Evolutionary conservation across 2,113 vertebrate species (phyloP), one percentile per base, ranked within the genome.

Genomic region (Corythornis vintsioides): DNA sequence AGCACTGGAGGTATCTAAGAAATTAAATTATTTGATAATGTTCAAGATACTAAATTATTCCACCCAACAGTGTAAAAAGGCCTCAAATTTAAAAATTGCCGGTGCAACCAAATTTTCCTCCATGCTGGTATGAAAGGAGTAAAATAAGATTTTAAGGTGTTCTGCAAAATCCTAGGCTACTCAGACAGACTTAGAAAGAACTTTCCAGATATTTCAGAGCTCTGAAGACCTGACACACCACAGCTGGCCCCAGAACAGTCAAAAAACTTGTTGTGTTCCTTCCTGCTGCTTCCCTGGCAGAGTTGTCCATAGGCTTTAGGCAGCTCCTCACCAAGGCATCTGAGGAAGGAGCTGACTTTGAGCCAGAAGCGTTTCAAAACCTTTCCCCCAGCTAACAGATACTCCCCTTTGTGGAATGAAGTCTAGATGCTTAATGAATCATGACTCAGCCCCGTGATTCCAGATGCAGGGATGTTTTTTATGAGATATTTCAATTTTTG

Each of bases 291-390:
- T 78, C 31, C 18, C 21, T 24, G 43, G 40, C 48, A 78, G 38
- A n/a, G 21, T 55, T 83, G 22, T n/a, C 25, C 56, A 10, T 21
- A 22, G 57, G 26, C 24, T 15, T 13, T 7, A 8, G 60, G 25
- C 42, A 70, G 13, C 33, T n/a, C 40, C 22, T 64, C 1, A 1
- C 28, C 72, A 29, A 21, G 8, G 13, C 0, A 1, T 26, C 25
- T 26, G 20, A 56, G 50, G 45, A 60, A 53, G 38, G 16, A 55
- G 26, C 5, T 88, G 28, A 45, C 59, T 69, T 3, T 0, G 15
- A 86, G 76, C 40, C 59, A 80, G 24, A 65, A 57, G 15, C 4
- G 7, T 15, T 55, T 56, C 77, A 56, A 79, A 92, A 31, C 15
- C 52, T 90, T 80, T 61, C 52, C 35, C 22, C 31, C 16, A 29